A percentile compares a stretch with the other conserved stretches of the same genome.
These are phyloP conservation scores for Heliconius erato DNA, from an alignment of 2,888 invertebrate species.

Conservation along the genomic window DNA sequence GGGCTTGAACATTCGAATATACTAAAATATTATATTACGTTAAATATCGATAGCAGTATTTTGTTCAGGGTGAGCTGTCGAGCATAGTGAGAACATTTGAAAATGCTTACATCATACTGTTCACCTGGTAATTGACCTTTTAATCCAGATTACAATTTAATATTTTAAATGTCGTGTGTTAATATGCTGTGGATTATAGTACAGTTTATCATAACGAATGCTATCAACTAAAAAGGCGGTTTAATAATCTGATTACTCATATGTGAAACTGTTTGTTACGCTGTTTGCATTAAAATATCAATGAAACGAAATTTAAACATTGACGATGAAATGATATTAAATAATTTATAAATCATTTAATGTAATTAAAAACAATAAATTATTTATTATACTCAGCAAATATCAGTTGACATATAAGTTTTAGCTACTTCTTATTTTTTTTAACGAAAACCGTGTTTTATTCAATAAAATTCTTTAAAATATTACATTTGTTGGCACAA, in stretches of 20 bases:
- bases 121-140: slow-evolving; percentile 30
- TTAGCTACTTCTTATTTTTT: neutral
- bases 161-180: slow-evolving; percentile 20
- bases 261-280: neutral
- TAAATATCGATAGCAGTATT: slow-evolving; percentile 40
- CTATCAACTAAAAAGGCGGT: neutral
- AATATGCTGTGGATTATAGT: neutral
- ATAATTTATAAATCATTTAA: neutral
- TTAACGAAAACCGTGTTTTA: neutral
- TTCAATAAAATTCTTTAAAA: no score
- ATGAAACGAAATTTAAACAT: neutral
- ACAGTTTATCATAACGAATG: slow-evolving; percentile 3
- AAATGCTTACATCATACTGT: slow-evolving; percentile 16
- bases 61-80: slow-evolving; percentile 41
- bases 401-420: neutral
- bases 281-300: neutral
- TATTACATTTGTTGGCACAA: no score
- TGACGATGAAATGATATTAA: neutral
- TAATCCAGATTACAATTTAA: slow-evolving; percentile 26
- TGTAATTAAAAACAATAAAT: neutral
- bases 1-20: slow-evolving; percentile 40
- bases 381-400: neutral
- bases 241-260: neutral
- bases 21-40: slow-evolving; percentile 40
- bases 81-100: slow-evolving; percentile 18